These are phyloP conservation scores for Eleutherodactylus coqui DNA, from an alignment of 2,797 vertebrate species.

Conservation along the genomic window DNA sequence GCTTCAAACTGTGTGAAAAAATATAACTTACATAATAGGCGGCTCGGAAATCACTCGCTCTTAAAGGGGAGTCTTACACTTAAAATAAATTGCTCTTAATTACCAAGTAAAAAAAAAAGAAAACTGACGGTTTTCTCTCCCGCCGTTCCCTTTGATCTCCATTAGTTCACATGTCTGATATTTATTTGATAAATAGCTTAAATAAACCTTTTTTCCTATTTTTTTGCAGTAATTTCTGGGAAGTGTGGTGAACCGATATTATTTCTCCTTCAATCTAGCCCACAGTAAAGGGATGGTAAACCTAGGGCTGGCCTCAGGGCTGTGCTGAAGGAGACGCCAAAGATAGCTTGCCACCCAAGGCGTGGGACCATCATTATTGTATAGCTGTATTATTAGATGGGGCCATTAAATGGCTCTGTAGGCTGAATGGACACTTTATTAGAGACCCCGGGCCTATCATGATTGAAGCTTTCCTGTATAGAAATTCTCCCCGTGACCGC, in stretches of 20 bases:
- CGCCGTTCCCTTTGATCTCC: background rate
- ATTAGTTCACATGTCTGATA: background rate
- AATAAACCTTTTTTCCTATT: background rate
- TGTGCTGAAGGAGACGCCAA: background rate
- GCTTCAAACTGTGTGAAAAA: slow-evolving; percentile 36
- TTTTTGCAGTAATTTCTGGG: background rate
- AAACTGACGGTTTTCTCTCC: background rate
- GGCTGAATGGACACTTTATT: too few species aligned
- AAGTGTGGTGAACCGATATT: background rate
- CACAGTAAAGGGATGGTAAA: background rate
- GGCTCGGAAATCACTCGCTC: slow-evolving; percentile 4
- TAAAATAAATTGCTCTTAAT: slow-evolving; percentile 1
- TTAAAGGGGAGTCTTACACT: slow-evolving; percentile 30
- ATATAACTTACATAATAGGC: background rate
- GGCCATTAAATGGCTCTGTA: background rate
- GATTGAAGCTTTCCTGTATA: too few species aligned
- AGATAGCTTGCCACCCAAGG: background rate
- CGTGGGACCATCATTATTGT: background rate
- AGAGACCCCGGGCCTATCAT: too few species aligned
- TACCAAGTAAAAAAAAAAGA: background rate
- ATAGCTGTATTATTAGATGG: too few species aligned
- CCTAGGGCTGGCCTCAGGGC: background rate
- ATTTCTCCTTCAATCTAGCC: background rate
- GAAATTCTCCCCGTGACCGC: too few species aligned
- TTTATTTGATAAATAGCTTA: background rate